Percentiles rank a stretch among this genome's conserved stretches.
Conservation (phyloP, 2,797 vertebrate species). For the Coluber constrictor region DNA sequence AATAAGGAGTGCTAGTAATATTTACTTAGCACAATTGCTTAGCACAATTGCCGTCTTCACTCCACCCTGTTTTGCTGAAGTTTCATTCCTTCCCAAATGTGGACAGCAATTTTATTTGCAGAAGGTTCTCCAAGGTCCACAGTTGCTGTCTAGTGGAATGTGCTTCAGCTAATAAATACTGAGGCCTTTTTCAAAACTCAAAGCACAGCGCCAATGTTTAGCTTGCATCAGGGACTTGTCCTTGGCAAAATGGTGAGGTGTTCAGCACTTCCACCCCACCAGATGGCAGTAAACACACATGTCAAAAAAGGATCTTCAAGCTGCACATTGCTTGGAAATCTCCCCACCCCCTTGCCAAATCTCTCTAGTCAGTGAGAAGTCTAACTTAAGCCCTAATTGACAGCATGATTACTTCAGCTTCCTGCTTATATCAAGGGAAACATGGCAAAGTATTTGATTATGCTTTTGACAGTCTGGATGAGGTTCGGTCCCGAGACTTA, state of each 20-base stretch:
- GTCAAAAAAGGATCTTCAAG: conserved; percentile 20
- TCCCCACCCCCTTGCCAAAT: neutral
- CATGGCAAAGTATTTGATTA: conserved; percentile 64
- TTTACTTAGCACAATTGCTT: neutral
- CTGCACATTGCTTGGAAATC: neutral
- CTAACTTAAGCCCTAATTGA: conserved; percentile 69
- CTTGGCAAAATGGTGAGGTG: neutral
- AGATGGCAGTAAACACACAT: conserved; percentile 92
- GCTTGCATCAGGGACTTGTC: neutral
- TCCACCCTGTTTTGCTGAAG: no score
- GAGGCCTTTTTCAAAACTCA: conserved; percentile 1
- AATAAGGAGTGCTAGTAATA: conserved; percentile 7
- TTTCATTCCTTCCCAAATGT: neutral
- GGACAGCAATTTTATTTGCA: neutral
- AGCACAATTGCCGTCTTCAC: neutral
- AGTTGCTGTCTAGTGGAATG: conserved; percentile 31
- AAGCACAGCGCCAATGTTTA: conserved; percentile 4
- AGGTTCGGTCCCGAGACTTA: conserved; percentile 52
- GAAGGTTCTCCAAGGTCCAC: conserved; percentile 14
- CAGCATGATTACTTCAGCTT: conserved; percentile 68
- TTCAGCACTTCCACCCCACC: conserved; percentile 63
- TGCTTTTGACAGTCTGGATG: conserved; percentile 59
- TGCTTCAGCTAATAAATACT: neutral
- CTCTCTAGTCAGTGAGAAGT: conserved; percentile 52
- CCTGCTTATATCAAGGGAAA: conserved; percentile 66